phyloP scores from a whole-genome alignment of 2,113 vertebrate genomes.

The Zosterops hypoxanthus region DNA sequence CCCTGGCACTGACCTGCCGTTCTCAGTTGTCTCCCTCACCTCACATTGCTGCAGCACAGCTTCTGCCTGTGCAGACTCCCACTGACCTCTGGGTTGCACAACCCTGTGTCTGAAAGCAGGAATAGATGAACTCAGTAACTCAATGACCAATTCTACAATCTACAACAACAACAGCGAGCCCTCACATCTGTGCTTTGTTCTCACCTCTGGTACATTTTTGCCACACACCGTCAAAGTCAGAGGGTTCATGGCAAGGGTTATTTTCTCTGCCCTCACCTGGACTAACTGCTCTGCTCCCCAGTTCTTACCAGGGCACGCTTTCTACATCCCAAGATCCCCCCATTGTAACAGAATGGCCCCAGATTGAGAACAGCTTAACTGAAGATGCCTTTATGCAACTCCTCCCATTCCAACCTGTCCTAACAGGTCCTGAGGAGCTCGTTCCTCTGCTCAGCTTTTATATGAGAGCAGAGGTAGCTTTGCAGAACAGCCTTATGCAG shows the following conservation, averaged over 20 bases:
- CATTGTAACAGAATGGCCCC: rapidly evolving
- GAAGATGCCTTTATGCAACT: not conserved
- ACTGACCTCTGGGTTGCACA: not conserved
- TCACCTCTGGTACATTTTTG: not conserved
- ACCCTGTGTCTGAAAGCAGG: not conserved
- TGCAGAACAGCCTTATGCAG: not conserved
- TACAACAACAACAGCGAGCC: not conserved
- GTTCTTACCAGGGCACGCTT: not conserved
- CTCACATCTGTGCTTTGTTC: not conserved
- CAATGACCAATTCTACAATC: not conserved
- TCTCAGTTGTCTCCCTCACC: not conserved
- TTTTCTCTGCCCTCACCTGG: not conserved
- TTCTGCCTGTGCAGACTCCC: not conserved
- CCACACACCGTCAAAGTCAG: not conserved
- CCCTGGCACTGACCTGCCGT: not conserved
- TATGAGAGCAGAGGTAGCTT: not conserved
- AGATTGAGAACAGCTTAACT: not conserved
- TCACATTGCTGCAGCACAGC: not conserved
- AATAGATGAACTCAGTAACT: not conserved
- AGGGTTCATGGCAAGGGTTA: not conserved
- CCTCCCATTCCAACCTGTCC: not conserved
- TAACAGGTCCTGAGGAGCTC: not conserved
- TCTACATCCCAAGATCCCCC: not conserved
- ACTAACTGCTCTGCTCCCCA: not conserved
- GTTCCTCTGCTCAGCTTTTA: not conserved